Evolutionary conservation across 2,888 invertebrate genomes (phyloP).

Genomic region (Melikaiella ostensackeni): DNA sequence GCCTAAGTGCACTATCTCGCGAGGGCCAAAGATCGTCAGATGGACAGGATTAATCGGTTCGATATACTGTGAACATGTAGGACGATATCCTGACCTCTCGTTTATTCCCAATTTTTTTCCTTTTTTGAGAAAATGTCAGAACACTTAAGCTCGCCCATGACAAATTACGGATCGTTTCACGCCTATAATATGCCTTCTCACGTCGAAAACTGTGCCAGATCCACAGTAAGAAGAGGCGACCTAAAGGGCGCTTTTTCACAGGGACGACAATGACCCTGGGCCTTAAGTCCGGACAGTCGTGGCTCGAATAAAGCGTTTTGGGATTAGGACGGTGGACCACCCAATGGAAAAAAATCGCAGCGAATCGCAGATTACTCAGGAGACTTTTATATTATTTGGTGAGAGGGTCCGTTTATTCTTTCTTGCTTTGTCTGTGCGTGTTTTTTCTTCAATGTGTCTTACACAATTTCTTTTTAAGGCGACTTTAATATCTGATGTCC

Average conservation of each 20-base stretch:
- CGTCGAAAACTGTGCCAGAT: constrained; percentile 65
- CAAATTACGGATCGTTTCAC: constrained; percentile 77
- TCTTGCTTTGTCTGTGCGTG: constrained; percentile 24
- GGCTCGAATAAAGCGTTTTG: constrained; percentile 73
- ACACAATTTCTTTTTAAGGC: constrained; percentile 24
- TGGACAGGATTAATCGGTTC: constrained; percentile 30
- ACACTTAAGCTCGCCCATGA: constrained; percentile 62
- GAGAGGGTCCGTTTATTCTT: constrained; percentile 16
- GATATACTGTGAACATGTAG: constrained; percentile 19
- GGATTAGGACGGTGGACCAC: constrained; percentile 75
- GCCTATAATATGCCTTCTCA: constrained; percentile 75
- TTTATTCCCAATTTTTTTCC: not conserved
- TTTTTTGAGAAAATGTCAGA: constrained; percentile 36
- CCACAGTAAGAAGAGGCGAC: constrained; percentile 67
- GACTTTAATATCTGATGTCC: constrained; percentile 36
- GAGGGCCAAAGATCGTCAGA: constrained; percentile 31
- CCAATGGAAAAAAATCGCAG: constrained; percentile 58
- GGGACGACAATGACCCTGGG: constrained; percentile 66
- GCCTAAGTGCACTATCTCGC: constrained; percentile 24
- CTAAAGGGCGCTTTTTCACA: constrained; percentile 61
- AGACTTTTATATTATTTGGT: constrained; percentile 37
- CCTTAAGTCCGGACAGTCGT: constrained; percentile 72
- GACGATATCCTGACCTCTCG: constrained; percentile 32
- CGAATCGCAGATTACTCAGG: constrained; percentile 35
- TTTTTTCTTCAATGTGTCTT: constrained; percentile 5